A percentile compares a stretch with the other conserved stretches of the same genome.
Conservation (phyloP, 2,888 invertebrate genomes). For the Mystacides longicornis region DNA sequence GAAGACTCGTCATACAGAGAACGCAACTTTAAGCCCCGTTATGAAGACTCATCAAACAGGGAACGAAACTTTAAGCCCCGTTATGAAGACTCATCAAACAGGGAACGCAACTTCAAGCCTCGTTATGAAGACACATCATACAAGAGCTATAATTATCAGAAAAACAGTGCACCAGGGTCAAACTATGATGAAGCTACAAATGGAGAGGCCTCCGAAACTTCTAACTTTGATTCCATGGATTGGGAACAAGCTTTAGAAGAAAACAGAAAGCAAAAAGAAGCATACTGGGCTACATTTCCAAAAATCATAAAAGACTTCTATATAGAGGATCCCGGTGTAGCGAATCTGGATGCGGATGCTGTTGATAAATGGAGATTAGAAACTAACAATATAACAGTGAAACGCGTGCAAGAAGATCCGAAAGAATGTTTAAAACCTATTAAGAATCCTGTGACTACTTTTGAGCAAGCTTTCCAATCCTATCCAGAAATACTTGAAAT, state of each 20-base stretch:
- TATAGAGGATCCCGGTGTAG: conserved; percentile 63
- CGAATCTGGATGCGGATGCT: conserved; percentile 55
- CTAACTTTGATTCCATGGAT: conserved; percentile 45
- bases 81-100: too few species aligned
- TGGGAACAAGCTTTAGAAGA: conserved; percentile 52
- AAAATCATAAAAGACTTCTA: conserved; percentile 77
- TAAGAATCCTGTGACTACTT: conserved; percentile 73
- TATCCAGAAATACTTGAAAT: conserved; percentile 80
- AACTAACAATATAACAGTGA: conserved; percentile 69
- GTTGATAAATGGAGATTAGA: conserved; percentile 55
- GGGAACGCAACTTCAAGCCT: too few species aligned
- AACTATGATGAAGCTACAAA: too few species aligned
- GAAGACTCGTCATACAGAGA: too few species aligned
- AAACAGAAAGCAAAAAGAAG: conserved; percentile 47
- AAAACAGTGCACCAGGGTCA: too few species aligned
- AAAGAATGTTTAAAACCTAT: conserved; percentile 44
- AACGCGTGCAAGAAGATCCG: conserved; percentile 5
- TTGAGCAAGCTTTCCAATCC: conserved; percentile 73
- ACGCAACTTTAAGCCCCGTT: too few species aligned
- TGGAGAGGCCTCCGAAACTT: too few species aligned
- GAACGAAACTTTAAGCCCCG: too few species aligned
- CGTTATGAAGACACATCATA: too few species aligned
- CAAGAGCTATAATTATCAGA: too few species aligned
- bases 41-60: too few species aligned
- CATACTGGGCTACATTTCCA: conserved; percentile 58